Base-by-base conservation (phyloP, 2,113 vertebrate species). In the Anoura caudifer region DNA sequence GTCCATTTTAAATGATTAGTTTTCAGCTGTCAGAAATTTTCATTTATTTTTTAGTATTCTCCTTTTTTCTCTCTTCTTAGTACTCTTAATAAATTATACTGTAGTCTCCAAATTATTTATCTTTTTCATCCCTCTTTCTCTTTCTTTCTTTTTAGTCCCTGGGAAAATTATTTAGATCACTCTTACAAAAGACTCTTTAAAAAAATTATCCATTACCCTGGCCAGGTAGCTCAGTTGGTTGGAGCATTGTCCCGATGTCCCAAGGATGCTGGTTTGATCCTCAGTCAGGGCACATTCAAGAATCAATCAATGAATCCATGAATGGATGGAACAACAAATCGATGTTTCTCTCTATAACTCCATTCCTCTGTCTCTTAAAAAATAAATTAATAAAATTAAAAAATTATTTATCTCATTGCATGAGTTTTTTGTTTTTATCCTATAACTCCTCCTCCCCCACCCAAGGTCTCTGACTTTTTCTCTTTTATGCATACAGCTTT, bases 11-110 rank as follows among this genome's bases (percentile, higher is more conserved):
- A 89, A 43, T 84, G 2, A 87, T 69, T 91, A 17, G 4, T 86
- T 69, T 96, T 85, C 28, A 81, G 65, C 50, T 61, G n/a, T 85
- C 56, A 91, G 33, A 69, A 75, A 8, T 81, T 92, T 95, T 75
- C 14, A 14, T 61, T 94, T 56, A 38, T 24, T 59, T 76, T 81
- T 73, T 16, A 56, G 38, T 87, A 41, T 45, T 91, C 45, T 87
- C 41, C 31, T 61, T 89, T 88, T 33, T 26, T 31, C 50, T 41
- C 10, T 72, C 84, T 70, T 82, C 16, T 33, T 73, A 22, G 2
- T 72, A n/a, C 26, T 84, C 2, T 26, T 80, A 54, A 61, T 88
- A 72, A 84, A 26, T 61, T 92, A 73, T 36, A 24, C 79, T 81
- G 7, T 38, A 43, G 52, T 72, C 31, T 61, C 5, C 38, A 91